Evolutionary conservation across 2,797 vertebrate genomes (phyloP).

Genomic region (Scolopax bukidnonensis): DNA sequence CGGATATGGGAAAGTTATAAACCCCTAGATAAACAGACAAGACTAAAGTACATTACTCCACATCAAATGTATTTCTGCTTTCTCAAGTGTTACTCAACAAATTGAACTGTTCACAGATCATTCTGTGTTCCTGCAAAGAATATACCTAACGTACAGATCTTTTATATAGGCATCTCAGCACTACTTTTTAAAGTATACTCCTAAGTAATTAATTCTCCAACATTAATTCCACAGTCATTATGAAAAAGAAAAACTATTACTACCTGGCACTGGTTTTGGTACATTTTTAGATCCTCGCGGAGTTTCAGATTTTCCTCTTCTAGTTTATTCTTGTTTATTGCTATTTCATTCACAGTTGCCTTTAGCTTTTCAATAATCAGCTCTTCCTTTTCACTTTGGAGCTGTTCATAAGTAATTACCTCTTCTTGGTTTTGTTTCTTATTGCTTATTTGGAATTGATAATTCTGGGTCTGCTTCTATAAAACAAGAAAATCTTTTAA

Average conservation of each 20-base stretch:
- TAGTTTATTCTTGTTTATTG: conserved; percentile 73
- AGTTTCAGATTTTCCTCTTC: conserved; percentile 80
- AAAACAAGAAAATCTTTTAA: conserved; percentile 34
- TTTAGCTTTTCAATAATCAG: conserved; percentile 76
- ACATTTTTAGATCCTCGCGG: conserved; percentile 74
- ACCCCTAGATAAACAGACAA: background rate
- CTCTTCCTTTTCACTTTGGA: conserved; percentile 53
- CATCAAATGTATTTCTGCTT: background rate
- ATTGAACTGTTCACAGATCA: background rate
- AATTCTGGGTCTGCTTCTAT: conserved; percentile 75
- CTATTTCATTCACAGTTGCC: conserved; percentile 75
- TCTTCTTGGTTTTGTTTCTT: conserved; percentile 54
- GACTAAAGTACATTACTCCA: background rate
- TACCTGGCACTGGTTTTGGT: conserved; percentile 79
- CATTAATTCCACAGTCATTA: background rate
- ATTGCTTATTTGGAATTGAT: conserved; percentile 62
- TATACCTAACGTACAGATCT: background rate
- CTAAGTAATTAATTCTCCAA: background rate
- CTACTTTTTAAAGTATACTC: background rate
- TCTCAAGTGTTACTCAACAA: background rate
- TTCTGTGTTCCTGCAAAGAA: background rate
- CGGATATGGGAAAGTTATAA: background rate
- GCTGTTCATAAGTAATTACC: conserved; percentile 8
- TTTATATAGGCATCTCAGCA: background rate
- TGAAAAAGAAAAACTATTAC: background rate